These are phyloP conservation scores for Rhadina sibilatrix DNA, from an alignment of 2,113 vertebrate species.

Conservation along the genomic window DNA sequence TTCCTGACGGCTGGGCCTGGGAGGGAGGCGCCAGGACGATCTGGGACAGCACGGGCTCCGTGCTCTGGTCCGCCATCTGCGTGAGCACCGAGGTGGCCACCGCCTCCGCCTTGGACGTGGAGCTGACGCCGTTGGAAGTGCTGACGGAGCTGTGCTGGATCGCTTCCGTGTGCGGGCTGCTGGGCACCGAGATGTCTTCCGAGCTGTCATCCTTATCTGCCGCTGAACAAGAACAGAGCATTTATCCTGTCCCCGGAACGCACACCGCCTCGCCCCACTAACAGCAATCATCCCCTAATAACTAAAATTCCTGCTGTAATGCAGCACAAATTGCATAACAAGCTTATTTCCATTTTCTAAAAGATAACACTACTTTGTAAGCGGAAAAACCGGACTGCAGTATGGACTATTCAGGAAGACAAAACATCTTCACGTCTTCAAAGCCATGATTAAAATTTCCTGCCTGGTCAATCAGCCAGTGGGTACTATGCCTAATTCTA, in stretches of 20 bases:
- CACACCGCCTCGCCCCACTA: fast-evolving
- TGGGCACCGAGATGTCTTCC: slow-evolving; percentile 91
- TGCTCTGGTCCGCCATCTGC: slow-evolving; percentile 88
- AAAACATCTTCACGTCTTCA: background rate
- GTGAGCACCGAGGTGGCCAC: slow-evolving; percentile 80
- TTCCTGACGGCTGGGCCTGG: slow-evolving; percentile 88
- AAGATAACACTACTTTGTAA: background rate
- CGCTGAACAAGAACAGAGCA: slow-evolving; percentile 66
- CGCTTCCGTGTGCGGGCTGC: slow-evolving; percentile 91
- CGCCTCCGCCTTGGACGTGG: slow-evolving; percentile 81
- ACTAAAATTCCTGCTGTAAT: background rate
- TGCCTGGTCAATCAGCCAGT: slow-evolving; percentile 79
- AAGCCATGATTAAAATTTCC: slow-evolving; percentile 69
- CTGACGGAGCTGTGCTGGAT: slow-evolving; percentile 98
- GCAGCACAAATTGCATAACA: background rate
- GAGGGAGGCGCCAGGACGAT: slow-evolving; percentile 76
- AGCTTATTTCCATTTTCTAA: background rate
- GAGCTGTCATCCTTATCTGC: slow-evolving; percentile 94
- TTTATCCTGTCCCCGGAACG: background rate
- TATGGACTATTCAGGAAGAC: background rate
- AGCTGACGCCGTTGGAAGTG: slow-evolving; percentile 95
- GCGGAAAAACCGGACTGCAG: background rate
- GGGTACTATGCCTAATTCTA: slow-evolving; percentile 84
- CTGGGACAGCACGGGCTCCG: slow-evolving; percentile 82
- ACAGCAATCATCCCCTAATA: background rate